Evolutionary conservation across 2,888 invertebrate genomes (phyloP), one percentile per base, ranked within the genome.

Genomic region (Pandemis cinnamomeana): DNA sequence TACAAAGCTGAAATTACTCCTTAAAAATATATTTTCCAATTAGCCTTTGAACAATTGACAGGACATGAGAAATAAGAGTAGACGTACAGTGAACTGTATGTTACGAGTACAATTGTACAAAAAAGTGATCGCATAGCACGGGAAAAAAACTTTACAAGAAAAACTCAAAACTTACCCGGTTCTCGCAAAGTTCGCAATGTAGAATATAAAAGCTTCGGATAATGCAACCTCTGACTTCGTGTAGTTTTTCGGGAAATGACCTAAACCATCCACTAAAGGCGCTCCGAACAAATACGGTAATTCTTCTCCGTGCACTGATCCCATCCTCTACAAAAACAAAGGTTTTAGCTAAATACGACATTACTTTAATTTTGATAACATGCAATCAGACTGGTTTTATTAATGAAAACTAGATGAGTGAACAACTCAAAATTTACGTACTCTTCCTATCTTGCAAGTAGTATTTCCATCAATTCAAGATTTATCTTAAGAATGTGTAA

Each of bases 251-350:
- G 97, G 97, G 84, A 98, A 98, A 90, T 97, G 97, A 79, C 95
- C 97, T 86, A 95, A 95, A 5, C 97, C 97, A 78, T 97, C 97
- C 10, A 97, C 97, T 64, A 98, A 92, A 5, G 98, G 98, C 10
- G 98, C 98, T 51, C 98, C 98, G 83, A 98, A 98, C 78, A 98
- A 95, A 88, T 98, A 98, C 0, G 98, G 97, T 77, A 98, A 92
- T 84, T 98, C 98, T 89, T 98, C 98, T 0, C 98, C 98, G 84
- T 98, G 98, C 4, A 98, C 98, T 0, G 98, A 97, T 20, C 98
- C 98, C 96, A 98, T 97, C 78, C 97, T 95, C 96, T 98, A 51
- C 44, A 73, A 73, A n/a, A 20, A 44, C 0, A 42, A 41, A 46
- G 7, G 55, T 44, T 20, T 13, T 36, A 66, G 42, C 6, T 55